These are phyloP conservation scores for Thalassophryne amazonica DNA, from an alignment of 2,797 vertebrate genomes.

Conservation along the genomic window DNA sequence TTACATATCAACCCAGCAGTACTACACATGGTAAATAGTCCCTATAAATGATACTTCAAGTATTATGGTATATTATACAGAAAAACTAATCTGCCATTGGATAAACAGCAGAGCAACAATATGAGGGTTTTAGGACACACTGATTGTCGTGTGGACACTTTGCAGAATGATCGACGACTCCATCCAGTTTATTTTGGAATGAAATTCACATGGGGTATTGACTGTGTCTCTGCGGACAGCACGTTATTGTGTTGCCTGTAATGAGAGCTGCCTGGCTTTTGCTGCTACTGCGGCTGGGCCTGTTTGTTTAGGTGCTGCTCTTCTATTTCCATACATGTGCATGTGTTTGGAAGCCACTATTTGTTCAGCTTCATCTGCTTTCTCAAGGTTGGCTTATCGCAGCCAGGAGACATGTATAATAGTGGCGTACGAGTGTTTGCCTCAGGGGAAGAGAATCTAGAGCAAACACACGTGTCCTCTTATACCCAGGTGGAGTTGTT, in stretches of 20 bases:
- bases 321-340: slow-evolving; percentile 36
- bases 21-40: too few species aligned
- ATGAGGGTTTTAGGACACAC: too few species aligned
- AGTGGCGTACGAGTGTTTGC: slow-evolving; percentile 43
- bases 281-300: slow-evolving; percentile 13
- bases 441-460: slow-evolving; percentile 66
- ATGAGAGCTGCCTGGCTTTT: slow-evolving; percentile 53
- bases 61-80: too few species aligned
- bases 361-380: slow-evolving; percentile 58
- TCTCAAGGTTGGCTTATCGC: slow-evolving; percentile 54
- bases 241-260: slow-evolving; percentile 53
- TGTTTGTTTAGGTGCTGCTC: slow-evolving; percentile 56
- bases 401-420: slow-evolving; percentile 43
- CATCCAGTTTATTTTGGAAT: neutral
- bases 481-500: slow-evolving; percentile 66
- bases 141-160: too few species aligned
- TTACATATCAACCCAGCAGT: too few species aligned
- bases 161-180: neutral
- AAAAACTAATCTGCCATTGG: too few species aligned
- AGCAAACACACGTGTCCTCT: slow-evolving; percentile 63
- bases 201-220: slow-evolving; percentile 9
- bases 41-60: too few species aligned
- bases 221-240: slow-evolving; percentile 4
- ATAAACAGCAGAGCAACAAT: too few species aligned
- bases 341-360: slow-evolving; percentile 32